Evolutionary conservation across 2,797 vertebrate genomes (phyloP).

Genomic region (Muraenolepis orangiensis): DNA sequence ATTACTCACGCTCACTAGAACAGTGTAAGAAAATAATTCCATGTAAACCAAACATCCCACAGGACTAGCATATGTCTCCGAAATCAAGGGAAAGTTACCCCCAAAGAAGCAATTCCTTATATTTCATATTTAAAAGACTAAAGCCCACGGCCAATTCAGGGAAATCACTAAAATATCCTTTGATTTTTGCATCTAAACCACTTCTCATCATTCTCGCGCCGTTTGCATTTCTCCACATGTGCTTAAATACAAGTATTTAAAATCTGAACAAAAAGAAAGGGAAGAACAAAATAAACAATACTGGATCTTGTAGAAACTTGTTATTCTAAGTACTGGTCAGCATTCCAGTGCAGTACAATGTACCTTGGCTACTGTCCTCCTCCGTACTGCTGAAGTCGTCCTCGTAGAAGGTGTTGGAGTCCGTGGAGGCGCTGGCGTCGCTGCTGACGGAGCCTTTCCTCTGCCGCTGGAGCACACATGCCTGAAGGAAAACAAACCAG

Average conservation of each 20-base stretch:
- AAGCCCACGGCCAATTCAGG: too few relatives aligned
- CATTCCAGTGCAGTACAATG: conserved; percentile 1
- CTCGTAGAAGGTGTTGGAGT: conserved; percentile 98
- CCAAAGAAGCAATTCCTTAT: too few relatives aligned
- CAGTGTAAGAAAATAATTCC: not conserved
- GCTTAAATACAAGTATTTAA: too few relatives aligned
- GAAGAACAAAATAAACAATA: not conserved
- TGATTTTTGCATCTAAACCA: too few relatives aligned
- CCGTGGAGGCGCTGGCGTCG: conserved; percentile 94
- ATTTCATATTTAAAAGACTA: too few relatives aligned
- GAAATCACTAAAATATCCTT: too few relatives aligned
- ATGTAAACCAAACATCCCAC: not conserved
- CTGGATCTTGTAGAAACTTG: not conserved
- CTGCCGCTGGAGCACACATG: conserved; percentile 95
- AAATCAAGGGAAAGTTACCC: not conserved
- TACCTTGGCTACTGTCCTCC: conserved; percentile 99
- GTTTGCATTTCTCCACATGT: too few relatives aligned
- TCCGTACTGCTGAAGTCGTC: conserved; percentile 99
- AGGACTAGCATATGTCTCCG: not conserved
- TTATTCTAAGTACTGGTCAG: conserved; percentile 4
- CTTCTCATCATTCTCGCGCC: too few relatives aligned
- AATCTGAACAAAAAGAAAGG: not conserved
- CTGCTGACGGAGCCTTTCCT: conserved; percentile 98
- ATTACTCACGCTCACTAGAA: not conserved
- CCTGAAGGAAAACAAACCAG: conserved; percentile 65